Percentiles rank a stretch among this genome's conserved stretches.
Evolutionary conservation across 2,113 vertebrate species (phyloP).

Genomic region (Engraulis encrasicolus): DNA sequence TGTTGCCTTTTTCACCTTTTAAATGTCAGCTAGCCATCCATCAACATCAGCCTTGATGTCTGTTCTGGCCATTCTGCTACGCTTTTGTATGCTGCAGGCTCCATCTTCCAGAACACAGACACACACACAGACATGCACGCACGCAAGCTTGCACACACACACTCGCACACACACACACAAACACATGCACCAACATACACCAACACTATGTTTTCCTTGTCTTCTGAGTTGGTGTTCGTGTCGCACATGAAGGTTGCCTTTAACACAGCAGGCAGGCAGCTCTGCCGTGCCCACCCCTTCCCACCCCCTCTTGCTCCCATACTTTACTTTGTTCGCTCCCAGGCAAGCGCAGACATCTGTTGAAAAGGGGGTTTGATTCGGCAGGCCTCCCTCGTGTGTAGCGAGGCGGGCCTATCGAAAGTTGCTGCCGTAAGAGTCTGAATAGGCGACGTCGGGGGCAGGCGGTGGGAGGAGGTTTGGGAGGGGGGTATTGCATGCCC

Average conservation of each 20-base stretch:
- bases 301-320: too few relatives aligned
- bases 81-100: neutral
- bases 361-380: constrained; percentile 19
- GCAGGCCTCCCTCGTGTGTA: constrained; percentile 11
- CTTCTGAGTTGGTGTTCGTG: neutral
- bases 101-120: too few relatives aligned
- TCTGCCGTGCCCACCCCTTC: constrained; percentile 5
- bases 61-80: neutral
- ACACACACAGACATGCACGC: too few relatives aligned
- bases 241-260: constrained; percentile 1
- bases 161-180: too few relatives aligned
- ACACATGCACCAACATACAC: too few relatives aligned
- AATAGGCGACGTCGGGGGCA: constrained; percentile 48
- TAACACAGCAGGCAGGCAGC: constrained; percentile 7
- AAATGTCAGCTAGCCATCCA: neutral
- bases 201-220: neutral
- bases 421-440: neutral
- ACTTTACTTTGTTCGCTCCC: constrained; percentile 9
- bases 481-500: constrained; percentile 33
- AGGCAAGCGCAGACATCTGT: constrained; percentile 9
- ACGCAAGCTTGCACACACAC: too few relatives aligned
- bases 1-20: neutral
- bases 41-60: neutral
- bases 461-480: too few relatives aligned
- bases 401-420: constrained; percentile 10